phyloP scores from a whole-genome alignment of 1,140 invertebrate genomes.

The Dendrolimus punctatus region DNA sequence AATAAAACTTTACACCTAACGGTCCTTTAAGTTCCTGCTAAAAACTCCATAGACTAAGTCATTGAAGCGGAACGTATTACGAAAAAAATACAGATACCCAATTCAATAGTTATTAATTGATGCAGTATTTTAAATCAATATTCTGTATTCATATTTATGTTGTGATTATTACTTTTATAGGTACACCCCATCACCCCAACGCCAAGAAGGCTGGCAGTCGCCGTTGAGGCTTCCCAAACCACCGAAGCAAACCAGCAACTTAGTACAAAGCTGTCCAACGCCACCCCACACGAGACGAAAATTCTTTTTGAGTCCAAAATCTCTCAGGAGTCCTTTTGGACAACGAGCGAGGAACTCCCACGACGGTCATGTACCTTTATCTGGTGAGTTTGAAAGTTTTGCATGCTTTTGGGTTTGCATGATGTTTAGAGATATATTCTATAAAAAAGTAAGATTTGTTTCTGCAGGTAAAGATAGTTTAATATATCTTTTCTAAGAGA shows the following conservation, averaged over 20 bases:
- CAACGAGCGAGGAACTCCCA: slow-evolving; percentile 60
- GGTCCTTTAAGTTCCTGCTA: too few species aligned
- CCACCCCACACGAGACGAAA: slow-evolving; percentile 84
- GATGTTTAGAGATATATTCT: background rate
- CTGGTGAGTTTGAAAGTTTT: slow-evolving; percentile 72
- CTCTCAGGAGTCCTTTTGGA: slow-evolving; percentile 80
- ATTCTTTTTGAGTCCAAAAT: slow-evolving; percentile 86
- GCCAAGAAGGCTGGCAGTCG: slow-evolving; percentile 59
- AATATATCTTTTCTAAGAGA: too few species aligned
- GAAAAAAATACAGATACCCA: too few species aligned
- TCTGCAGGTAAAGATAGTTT: too few species aligned
- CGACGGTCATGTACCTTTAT: slow-evolving; percentile 74
- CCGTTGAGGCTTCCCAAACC: slow-evolving; percentile 59
- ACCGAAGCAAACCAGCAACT: slow-evolving; percentile 61
- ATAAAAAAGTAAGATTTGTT: too few species aligned
- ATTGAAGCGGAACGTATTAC: too few species aligned
- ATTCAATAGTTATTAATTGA: too few species aligned
- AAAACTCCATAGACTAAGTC: too few species aligned
- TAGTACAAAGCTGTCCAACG: slow-evolving; percentile 80
- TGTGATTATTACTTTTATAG: too few species aligned
- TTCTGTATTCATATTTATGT: too few species aligned
- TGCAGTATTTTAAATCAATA: too few species aligned
- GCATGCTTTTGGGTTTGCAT: slow-evolving; percentile 1
- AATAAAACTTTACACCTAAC: too few species aligned
- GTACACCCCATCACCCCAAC: slow-evolving; percentile 69